Conservation (phyloP, 92 coral and sea anemone genomes). For the Micromussa lordhowensis region DNA sequence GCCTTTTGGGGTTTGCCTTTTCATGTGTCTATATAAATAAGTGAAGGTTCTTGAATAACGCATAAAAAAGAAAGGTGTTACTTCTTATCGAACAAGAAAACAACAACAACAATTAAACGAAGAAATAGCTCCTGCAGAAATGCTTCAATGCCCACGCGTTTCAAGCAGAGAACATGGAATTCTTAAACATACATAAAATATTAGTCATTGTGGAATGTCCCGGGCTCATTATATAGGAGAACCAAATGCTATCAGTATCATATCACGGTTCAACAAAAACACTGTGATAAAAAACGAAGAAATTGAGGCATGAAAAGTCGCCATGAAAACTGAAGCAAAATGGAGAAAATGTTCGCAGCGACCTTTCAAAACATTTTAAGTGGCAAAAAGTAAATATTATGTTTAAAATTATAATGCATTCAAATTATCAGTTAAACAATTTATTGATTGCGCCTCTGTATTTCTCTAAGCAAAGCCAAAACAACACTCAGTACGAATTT, state of each 20-base stretch:
- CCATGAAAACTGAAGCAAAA: not conserved
- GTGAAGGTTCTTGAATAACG: not conserved
- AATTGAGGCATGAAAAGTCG: not conserved
- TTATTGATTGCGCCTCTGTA: not conserved
- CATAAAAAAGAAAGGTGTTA: not conserved
- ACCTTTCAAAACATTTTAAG: conserved; percentile 6
- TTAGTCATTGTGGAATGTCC: not conserved
- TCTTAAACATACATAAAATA: conserved; percentile 9
- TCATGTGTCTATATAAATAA: not conserved
- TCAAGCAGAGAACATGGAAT: not conserved
- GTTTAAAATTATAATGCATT: not conserved
- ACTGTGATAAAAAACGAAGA: not conserved
- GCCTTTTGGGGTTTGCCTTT: not conserved
- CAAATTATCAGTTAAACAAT: conserved; percentile 2
- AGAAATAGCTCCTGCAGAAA: not conserved
- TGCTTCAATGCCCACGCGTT: not conserved
- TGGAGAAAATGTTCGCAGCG: not conserved
- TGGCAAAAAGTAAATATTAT: conserved; percentile 6
- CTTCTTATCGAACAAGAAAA: not conserved
- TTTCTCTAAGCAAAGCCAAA: not conserved
- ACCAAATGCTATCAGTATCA: not conserved
- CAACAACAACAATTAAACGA: not conserved
- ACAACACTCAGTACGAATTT: not conserved
- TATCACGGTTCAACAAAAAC: not conserved
- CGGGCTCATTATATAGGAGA: not conserved